Conservation (phyloP, 2,888 invertebrate genomes). For the Volucella zonaria region DNA sequence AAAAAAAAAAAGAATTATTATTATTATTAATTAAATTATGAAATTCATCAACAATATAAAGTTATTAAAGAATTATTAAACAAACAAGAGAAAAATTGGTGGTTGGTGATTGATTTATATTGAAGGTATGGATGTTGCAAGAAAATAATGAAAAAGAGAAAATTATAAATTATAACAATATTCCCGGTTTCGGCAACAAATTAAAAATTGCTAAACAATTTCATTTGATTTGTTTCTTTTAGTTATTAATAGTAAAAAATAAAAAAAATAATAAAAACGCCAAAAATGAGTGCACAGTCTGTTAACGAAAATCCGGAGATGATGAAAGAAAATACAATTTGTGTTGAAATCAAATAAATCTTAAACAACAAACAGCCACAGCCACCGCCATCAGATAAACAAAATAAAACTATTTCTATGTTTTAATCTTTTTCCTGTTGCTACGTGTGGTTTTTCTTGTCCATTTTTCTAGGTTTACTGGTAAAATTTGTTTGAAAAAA, state of each 20-base stretch:
- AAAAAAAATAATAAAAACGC: not conserved
- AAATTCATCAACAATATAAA: slow-evolving; percentile 70
- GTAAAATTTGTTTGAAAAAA: no score
- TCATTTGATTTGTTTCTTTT: slow-evolving; percentile 4
- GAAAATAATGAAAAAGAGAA: slow-evolving; percentile 11
- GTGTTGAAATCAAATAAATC: slow-evolving; percentile 42
- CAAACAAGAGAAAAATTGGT: not conserved
- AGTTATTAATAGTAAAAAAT: slow-evolving; percentile 33
- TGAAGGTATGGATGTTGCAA: slow-evolving; percentile 54
- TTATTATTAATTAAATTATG: slow-evolving; percentile 62
- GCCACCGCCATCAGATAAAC: slow-evolving; percentile 55
- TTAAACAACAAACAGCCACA: slow-evolving; percentile 71
- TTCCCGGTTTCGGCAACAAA: no score
- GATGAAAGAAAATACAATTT: slow-evolving; percentile 59
- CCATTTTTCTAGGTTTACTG: no score
- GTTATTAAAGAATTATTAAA: slow-evolving; percentile 13
- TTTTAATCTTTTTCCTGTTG: slow-evolving; percentile 45
- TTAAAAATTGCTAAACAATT: slow-evolving; percentile 47
- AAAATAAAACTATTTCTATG: slow-evolving; percentile 46
- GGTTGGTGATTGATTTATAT: slow-evolving; percentile 35
- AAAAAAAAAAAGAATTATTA: slow-evolving; percentile 57
- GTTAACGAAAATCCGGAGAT: slow-evolving; percentile 62
- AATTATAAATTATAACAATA: no score
- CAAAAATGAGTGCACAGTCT: slow-evolving; percentile 33
- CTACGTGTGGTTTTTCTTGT: slow-evolving; percentile 2